Evolutionary conservation across 2,888 invertebrate species (phyloP).

Genomic region (Alloscopus bannaensis): DNA sequence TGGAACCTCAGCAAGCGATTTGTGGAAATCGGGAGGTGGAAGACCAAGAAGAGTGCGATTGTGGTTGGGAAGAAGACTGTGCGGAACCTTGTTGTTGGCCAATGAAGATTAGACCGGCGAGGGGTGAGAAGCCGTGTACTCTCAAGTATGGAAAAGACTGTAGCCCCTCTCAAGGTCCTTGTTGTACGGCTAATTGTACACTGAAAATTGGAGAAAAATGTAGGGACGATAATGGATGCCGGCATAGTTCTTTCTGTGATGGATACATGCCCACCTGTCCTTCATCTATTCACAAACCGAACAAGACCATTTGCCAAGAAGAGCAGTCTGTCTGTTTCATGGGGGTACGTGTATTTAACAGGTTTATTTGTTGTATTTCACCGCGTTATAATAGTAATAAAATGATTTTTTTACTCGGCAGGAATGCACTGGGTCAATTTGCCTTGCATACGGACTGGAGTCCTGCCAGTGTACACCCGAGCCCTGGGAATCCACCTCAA

Average conservation of each 20-base stretch:
- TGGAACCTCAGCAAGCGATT: slow-evolving; percentile 93
- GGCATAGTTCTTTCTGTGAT: slow-evolving; percentile 94
- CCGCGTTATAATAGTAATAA: not conserved
- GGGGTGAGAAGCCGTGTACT: slow-evolving; percentile 76
- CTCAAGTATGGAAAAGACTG: slow-evolving; percentile 86
- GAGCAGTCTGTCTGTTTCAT: slow-evolving; percentile 97
- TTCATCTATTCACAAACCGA: slow-evolving; percentile 91
- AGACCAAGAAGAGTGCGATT: slow-evolving; percentile 97
- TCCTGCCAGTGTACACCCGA: slow-evolving; percentile 94
- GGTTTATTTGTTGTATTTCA: not conserved
- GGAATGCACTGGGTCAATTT: slow-evolving; percentile 99
- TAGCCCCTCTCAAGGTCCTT: slow-evolving; percentile 93
- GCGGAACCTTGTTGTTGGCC: slow-evolving; percentile 86
- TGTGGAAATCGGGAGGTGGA: slow-evolving; percentile 99
- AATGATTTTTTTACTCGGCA: slow-evolving; percentile 74
- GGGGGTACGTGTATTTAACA: slow-evolving; percentile 81
- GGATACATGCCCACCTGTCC: slow-evolving; percentile 93
- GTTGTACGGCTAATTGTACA: slow-evolving; percentile 92
- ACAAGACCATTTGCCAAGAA: slow-evolving; percentile 94
- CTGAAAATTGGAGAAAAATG: slow-evolving; percentile 92
- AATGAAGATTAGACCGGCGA: slow-evolving; percentile 83
- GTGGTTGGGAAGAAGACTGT: slow-evolving; percentile 98
- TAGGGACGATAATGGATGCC: slow-evolving; percentile 94
- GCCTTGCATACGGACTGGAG: slow-evolving; percentile 95
- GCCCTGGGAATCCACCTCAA: slow-evolving; percentile 86